Conservation (phyloP, 2,113 vertebrate species). For the Rhinolophus ferrumequinum region DNA sequence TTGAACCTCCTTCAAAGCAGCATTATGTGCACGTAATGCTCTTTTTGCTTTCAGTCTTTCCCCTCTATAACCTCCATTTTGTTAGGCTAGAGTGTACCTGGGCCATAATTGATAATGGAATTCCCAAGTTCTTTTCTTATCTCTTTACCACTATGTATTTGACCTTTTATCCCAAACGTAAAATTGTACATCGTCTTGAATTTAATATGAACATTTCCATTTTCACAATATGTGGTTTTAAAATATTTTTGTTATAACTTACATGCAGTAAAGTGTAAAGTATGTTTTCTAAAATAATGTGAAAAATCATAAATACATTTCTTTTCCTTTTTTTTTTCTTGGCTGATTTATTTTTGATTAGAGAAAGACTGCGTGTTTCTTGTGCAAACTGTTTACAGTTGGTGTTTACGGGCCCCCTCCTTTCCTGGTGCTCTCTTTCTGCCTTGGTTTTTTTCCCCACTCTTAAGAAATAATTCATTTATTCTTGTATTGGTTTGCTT, state of each 20-base stretch:
- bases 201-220: background rate
- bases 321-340: too few relatives aligned
- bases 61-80: background rate
- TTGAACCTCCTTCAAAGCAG: constrained; percentile 24
- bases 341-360: too few relatives aligned
- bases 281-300: background rate
- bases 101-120: background rate
- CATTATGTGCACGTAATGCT: background rate
- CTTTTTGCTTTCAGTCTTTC: background rate
- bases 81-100: background rate
- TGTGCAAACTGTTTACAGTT: too few relatives aligned
- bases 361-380: too few relatives aligned
- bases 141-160: background rate
- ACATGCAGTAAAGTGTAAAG: background rate
- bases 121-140: background rate
- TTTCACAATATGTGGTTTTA: background rate
- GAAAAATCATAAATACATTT: background rate
- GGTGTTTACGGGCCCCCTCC: too few relatives aligned
- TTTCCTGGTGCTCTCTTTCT: too few relatives aligned
- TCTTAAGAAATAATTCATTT: too few relatives aligned
- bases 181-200: constrained; percentile 31
- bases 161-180: constrained; percentile 22
- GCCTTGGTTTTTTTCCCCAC: too few relatives aligned
- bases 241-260: constrained; percentile 45
- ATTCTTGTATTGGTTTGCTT: too few relatives aligned